Evolutionary conservation across 2,888 invertebrate species (phyloP).

Genomic region (Pseudococcus jackbeardsleyi): DNA sequence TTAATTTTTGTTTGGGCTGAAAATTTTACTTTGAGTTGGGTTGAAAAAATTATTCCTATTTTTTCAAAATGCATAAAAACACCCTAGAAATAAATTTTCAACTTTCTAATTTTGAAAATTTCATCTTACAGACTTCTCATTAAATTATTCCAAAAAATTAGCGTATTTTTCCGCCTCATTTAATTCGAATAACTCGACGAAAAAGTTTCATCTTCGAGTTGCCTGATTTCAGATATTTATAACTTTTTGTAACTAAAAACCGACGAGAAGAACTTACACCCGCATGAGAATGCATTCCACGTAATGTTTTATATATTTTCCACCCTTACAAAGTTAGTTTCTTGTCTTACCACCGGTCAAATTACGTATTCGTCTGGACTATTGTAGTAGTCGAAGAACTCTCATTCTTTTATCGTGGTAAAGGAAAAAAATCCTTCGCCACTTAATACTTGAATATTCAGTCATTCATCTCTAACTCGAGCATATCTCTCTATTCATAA

Average conservation of each 20-base stretch:
- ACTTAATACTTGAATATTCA: not conserved
- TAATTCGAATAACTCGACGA: no score
- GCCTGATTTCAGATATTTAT: no score
- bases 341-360: not conserved
- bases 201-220: no score
- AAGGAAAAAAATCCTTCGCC: not conserved
- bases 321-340: not conserved
- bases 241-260: not conserved
- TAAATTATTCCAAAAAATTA: no score
- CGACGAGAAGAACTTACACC: not conserved
- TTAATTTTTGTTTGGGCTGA: no score
- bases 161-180: no score
- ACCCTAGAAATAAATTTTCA: no score
- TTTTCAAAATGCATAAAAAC: no score
- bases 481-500: slow-evolving; percentile 2
- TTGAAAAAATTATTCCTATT: no score
- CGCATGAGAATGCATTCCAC: not conserved
- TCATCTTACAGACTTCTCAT: no score
- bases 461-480: slow-evolving; percentile 8
- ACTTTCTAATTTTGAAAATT: no score
- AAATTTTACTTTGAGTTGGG: no score
- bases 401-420: not conserved
- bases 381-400: not conserved
- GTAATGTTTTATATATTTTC: not conserved
- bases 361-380: not conserved